Percentiles rank a stretch among this genome's conserved stretches.
These are phyloP conservation scores for Piezodorus guildinii DNA, from an alignment of 1,140 invertebrate species.

Conservation along the genomic window DNA sequence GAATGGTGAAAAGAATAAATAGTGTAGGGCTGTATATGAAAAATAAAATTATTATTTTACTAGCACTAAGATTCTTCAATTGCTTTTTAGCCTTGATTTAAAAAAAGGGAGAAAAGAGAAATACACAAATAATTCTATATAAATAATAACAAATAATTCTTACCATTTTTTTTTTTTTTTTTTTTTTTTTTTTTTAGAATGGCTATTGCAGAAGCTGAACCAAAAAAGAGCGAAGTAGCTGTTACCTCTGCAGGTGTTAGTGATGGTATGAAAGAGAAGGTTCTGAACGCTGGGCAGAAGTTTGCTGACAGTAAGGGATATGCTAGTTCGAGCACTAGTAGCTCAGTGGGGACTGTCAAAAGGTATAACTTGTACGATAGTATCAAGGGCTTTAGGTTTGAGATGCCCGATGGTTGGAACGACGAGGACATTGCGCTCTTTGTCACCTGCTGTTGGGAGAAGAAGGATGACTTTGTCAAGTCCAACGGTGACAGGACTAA, in stretches of 20 bases:
- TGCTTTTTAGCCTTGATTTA: too few species aligned
- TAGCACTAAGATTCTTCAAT: too few species aligned
- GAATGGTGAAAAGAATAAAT: too few species aligned
- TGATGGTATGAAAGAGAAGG: neutral
- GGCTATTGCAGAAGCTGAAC: conserved; percentile 17
- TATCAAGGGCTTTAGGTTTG: conserved; percentile 11
- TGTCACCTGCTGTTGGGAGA: conserved; percentile 5
- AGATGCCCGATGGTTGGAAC: conserved; percentile 15
- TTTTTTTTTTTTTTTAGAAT: conserved; percentile 12
- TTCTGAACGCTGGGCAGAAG: neutral
- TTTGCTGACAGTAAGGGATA: neutral
- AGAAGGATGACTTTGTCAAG: neutral
- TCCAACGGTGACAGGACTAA: neutral
- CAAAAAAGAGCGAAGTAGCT: conserved; percentile 16
- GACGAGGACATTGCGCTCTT: conserved; percentile 5
- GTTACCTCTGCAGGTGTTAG: conserved; percentile 14
- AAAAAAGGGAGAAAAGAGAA: too few species aligned
- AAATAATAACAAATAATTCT: too few species aligned
- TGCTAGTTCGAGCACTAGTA: neutral
- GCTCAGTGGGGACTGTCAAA: neutral
- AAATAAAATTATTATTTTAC: too few species aligned
- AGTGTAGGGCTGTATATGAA: too few species aligned
- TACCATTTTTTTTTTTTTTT: too few species aligned
- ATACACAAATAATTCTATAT: too few species aligned
- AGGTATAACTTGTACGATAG: conserved; percentile 4